Percentiles rank a stretch among this genome's conserved stretches.
Conservation (phyloP, 2,113 vertebrate species). For the Chaetops frenatus region DNA sequence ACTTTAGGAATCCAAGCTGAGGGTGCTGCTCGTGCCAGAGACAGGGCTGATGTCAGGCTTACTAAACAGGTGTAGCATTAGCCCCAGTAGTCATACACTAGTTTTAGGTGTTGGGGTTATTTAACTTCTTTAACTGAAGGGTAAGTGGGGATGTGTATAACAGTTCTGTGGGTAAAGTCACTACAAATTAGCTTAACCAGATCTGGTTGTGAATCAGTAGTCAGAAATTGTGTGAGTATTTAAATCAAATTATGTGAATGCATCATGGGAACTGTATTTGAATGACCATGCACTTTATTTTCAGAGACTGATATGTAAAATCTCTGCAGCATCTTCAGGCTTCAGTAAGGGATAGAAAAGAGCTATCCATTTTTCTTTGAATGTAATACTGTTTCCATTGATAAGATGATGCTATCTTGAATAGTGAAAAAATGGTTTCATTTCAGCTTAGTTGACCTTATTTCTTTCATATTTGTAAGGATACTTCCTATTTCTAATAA, state of each 20-base stretch:
- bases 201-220: not conserved
- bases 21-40: not conserved
- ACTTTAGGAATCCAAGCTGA: slow-evolving; percentile 3
- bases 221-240: not conserved
- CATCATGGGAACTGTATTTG: not conserved
- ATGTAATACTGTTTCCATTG: not conserved
- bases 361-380: not conserved
- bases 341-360: not conserved
- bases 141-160: not conserved
- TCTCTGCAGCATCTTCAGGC: not conserved
- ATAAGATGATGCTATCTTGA: not conserved
- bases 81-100: not conserved
- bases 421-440: not conserved
- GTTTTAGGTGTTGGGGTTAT: not conserved
- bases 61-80: not conserved
- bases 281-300: not conserved
- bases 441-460: not conserved
- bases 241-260: not conserved
- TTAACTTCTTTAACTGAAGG: not conserved
- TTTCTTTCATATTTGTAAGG: not conserved
- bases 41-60: not conserved
- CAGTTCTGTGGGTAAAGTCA: not conserved
- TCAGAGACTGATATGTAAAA: not conserved
- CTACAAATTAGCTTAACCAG: not conserved
- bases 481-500: not conserved